These are phyloP conservation scores for Pogonus chalceus DNA, from an alignment of 1,140 invertebrate genomes.

Conservation along the genomic window DNA sequence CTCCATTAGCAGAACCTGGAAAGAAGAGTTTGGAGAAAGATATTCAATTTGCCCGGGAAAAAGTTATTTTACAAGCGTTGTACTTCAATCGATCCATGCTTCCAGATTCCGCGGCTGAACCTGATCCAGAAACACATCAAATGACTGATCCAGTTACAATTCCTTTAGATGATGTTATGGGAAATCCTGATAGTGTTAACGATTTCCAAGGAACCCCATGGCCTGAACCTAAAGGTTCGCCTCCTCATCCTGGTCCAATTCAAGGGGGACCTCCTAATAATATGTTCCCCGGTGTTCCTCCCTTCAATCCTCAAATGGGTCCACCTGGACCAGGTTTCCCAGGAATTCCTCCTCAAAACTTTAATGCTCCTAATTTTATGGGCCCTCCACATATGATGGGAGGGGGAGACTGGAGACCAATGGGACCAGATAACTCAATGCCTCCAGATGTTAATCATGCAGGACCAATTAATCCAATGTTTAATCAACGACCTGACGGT, in stretches of 20 bases:
- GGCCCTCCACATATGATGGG: conserved; percentile 1
- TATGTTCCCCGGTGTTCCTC: conserved; percentile 41
- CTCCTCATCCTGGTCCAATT: conserved; percentile 30
- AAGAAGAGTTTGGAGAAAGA: conserved; percentile 77
- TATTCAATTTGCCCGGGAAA: conserved; percentile 76
- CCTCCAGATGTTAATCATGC: conserved; percentile 27
- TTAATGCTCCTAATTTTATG: conserved; percentile 18
- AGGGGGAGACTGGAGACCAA: conserved; percentile 3
- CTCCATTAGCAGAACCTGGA: conserved; percentile 54
- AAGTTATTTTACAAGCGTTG: conserved; percentile 69
- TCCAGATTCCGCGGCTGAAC: conserved; percentile 76
- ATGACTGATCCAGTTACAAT: conserved; percentile 69
- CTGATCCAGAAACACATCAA: conserved; percentile 69
- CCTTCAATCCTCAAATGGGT: conserved; percentile 36
- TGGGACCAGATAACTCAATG: background rate
- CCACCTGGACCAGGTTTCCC: conserved; percentile 30
- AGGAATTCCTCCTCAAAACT: conserved; percentile 32
- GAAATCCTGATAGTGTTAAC: conserved; percentile 65
- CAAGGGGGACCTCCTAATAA: conserved; percentile 25
- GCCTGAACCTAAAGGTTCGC: conserved; percentile 67
- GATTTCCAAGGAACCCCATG: conserved; percentile 64
- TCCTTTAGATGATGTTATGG: conserved; percentile 77
- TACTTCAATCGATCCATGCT: conserved; percentile 80
- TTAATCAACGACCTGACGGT: background rate
- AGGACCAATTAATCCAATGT: conserved; percentile 19